Base-by-base conservation (phyloP, 1,140 invertebrate genomes). In the Drosophila pseudoobscura region DNA sequence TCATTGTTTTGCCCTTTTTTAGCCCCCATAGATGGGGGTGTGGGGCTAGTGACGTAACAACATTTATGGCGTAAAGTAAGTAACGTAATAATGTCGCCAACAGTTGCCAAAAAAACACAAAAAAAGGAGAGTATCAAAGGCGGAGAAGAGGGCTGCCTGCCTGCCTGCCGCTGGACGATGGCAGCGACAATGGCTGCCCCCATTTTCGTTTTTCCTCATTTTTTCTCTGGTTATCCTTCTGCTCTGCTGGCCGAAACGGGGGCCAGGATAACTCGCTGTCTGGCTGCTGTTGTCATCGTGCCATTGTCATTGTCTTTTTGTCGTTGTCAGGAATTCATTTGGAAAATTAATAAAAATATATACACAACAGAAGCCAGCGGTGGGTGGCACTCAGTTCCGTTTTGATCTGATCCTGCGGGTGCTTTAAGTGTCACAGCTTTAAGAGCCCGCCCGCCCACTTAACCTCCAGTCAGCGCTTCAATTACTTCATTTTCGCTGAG, bases 291-390 rank as follows among this genome's bases (percentile, higher is more conserved):
- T 39, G 35, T 39, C 35, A 39, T 13, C 35, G 35, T 39, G 15
- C 24, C 50, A 44, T 63, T 83, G 75, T 63, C 60, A 62, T 47
- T 78, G 63, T 68, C 49, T 68, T 65, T 68, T 79, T 78, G 63
- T 55, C 70, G 69, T 82, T 84, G 85, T 59, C 59, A 78, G 66
- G 70, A 89, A 89, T 70, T 89, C 85, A 89, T 89, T 89, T 89
- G 80, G 85, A 89, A 89, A 89, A 89, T 89, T 82, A 78, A 88
- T 78, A 87, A 87, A 84, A 84, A 75, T 83, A 83, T 75, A 82
- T 61, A 61, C 49, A 56, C 45, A 60, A 35, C 39, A 58, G 55
- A 44, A 20, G 31, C 55, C 39, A 26, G 24, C 35, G 44, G 24
- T 7, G 24, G 65, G 35, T 39, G 35, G 35, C 11, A 0, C 3